Evolutionary conservation across 2,888 invertebrate species (phyloP).

Genomic region (Schizotus pectinicornis): DNA sequence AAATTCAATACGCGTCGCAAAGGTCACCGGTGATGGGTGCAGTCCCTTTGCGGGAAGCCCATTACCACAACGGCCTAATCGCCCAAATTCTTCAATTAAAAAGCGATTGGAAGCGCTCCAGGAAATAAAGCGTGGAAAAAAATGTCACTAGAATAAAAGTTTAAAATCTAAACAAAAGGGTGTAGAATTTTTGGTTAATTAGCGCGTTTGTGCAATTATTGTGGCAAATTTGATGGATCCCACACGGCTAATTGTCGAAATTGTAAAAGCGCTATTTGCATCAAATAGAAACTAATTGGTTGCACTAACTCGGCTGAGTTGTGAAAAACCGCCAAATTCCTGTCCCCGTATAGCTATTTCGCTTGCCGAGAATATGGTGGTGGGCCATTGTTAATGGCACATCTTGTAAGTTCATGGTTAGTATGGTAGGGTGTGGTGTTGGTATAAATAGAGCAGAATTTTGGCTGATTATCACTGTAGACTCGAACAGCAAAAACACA

Average conservation of each 20-base stretch:
- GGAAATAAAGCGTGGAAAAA: too few species aligned
- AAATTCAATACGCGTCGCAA: slow-evolving; percentile 20
- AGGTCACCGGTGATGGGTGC: slow-evolving; percentile 25
- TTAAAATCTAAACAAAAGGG: not conserved
- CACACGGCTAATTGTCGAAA: too few species aligned
- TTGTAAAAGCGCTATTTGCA: too few species aligned
- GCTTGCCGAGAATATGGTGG: slow-evolving; percentile 12
- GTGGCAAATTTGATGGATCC: too few species aligned
- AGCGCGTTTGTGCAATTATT: slow-evolving; percentile 5
- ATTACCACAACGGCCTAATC: too few species aligned
- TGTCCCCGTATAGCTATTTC: too few species aligned
- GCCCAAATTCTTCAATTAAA: too few species aligned
- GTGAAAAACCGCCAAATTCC: too few species aligned
- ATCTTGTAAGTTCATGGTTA: slow-evolving; percentile 49
- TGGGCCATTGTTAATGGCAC: slow-evolving; percentile 33
- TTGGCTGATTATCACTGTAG: slow-evolving; percentile 50
- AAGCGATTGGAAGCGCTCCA: too few species aligned
- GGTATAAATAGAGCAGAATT: slow-evolving; percentile 52
- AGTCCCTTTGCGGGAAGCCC: slow-evolving; percentile 23
- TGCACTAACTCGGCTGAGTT: too few species aligned
- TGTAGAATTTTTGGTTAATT: slow-evolving; percentile 7
- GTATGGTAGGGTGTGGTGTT: slow-evolving; percentile 50
- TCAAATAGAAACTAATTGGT: too few species aligned
- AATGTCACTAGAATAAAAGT: not conserved
- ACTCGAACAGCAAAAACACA: slow-evolving; percentile 49